Evolutionary conservation across 2,888 invertebrate species (phyloP), one percentile per base, ranked within the genome.

Genomic region (Netelia virgata): DNA sequence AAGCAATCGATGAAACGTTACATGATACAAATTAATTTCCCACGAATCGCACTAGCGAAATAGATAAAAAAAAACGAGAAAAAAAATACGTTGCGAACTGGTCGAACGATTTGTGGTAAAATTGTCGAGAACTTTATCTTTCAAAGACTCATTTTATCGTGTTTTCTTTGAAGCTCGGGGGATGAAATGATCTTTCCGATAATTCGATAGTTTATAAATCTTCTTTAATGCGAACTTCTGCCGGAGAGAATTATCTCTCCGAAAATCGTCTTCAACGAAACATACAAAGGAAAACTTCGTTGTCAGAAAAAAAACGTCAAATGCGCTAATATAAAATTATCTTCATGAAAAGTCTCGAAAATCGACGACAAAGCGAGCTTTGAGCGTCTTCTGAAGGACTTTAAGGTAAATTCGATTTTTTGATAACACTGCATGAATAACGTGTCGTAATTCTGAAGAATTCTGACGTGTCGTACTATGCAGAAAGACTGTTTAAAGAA

Each of bases 1-100:
- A 90, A 96, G 95, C 89, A 95, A 95, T 93, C 95, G 94, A 89
- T 93, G 89, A 91, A 88, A 18, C 3, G 10, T 16, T 18, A 16
- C 6, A 1, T 5, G 1, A 18, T 57, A 36, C 20, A 47, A 57
- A 53, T n/a, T 53, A 16, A 50, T 14, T 9, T 55, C 9, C 9
- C n/a, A 5, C 6, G 10, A 69, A 69, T 53, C 11, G 1, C 28
- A 1, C 5, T 28, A 53, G 55, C 28, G 5, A 55, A 14, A 47
- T 47, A 47, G 47, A 3, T 14, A 10, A 14, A 14, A 3, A 47
- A 10, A 14, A 14, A 47, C 10, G 14, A 47, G 14, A 47, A 14
- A 47, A 47, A 47, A 11, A 14, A 47, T 47, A 47, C 14, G 0
- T 14, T 8, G 14, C 14, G 2, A 47, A 1, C 3, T 1, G 47